Evolutionary conservation across 2,888 invertebrate species (phyloP).

Genomic region (Kuschelorhynchus macadamiae): DNA sequence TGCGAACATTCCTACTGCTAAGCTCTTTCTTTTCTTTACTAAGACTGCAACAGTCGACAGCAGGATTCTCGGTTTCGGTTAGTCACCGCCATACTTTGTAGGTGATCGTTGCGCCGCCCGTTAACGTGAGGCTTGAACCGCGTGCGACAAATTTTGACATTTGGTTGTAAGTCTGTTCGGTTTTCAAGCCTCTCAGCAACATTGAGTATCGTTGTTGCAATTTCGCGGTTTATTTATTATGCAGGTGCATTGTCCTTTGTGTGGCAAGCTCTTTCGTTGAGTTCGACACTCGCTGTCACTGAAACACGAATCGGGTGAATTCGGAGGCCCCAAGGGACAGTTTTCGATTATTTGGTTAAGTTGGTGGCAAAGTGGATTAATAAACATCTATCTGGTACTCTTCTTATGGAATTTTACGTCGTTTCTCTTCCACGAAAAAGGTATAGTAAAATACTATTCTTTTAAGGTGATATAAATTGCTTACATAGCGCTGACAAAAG

Average conservation of each 20-base stretch:
- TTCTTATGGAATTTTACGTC: too few relatives aligned
- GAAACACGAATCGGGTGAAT: not conserved
- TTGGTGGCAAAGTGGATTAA: constrained; percentile 11
- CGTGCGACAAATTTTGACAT: constrained; percentile 24
- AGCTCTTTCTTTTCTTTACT: constrained; percentile 35
- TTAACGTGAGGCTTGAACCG: constrained; percentile 12
- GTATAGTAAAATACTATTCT: constrained; percentile 4
- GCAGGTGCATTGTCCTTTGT: constrained; percentile 33
- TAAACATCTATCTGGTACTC: too few relatives aligned
- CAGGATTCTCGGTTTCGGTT: constrained; percentile 30
- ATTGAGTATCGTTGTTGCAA: not conserved
- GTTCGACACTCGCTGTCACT: not conserved
- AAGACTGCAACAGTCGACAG: constrained; percentile 29
- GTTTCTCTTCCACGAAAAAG: too few relatives aligned
- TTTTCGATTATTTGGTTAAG: not conserved
- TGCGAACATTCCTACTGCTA: too few relatives aligned
- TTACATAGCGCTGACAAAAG: not conserved
- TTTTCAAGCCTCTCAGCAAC: constrained; percentile 11
- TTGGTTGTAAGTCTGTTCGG: constrained; percentile 16
- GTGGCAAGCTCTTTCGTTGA: not conserved
- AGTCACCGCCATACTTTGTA: constrained; percentile 38
- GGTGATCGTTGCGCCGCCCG: constrained; percentile 30
- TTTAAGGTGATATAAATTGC: too few relatives aligned
- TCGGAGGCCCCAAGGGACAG: not conserved
- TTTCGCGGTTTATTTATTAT: constrained; percentile 13